Conservation (phyloP, 2,113 vertebrate species). For the Alligator sinensis region DNA sequence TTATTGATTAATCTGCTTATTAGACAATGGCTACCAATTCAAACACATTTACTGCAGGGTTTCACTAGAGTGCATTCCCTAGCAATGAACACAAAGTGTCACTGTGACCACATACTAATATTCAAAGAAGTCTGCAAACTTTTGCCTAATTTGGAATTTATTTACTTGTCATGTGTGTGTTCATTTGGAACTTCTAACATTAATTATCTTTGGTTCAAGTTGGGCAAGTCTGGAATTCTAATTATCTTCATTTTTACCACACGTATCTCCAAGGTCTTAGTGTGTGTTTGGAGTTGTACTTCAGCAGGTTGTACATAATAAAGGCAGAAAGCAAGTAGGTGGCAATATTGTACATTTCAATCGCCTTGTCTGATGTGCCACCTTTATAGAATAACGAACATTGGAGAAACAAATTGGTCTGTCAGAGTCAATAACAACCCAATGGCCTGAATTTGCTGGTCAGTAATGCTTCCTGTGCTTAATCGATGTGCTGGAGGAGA, state of each 20-base stretch:
- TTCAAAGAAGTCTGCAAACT: constrained; percentile 68
- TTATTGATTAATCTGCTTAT: neutral
- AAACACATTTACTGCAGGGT: neutral
- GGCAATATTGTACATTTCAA: constrained; percentile 53
- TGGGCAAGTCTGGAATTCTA: constrained; percentile 41
- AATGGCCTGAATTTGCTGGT: constrained; percentile 52
- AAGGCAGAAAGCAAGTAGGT: constrained; percentile 61
- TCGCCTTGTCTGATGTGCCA: constrained; percentile 57
- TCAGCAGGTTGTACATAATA: constrained; percentile 27
- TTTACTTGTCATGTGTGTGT: constrained; percentile 32
- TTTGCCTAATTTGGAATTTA: constrained; percentile 68
- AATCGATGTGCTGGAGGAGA: constrained; percentile 60
- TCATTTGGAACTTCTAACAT: constrained; percentile 53
- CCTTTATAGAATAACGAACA: constrained; percentile 62
- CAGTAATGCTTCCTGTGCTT: constrained; percentile 44
- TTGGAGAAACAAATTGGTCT: constrained; percentile 70
- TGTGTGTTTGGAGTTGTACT: constrained; percentile 8
- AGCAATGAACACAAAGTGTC: constrained; percentile 86
- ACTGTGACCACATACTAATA: constrained; percentile 84
- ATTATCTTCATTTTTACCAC: constrained; percentile 58
- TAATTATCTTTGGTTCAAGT: constrained; percentile 60
- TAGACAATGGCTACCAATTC: constrained; percentile 60
- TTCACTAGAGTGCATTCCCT: constrained; percentile 82
- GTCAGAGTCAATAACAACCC: constrained; percentile 62
- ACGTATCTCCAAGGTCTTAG: neutral